Conservation (phyloP, 2,113 vertebrate genomes). For the Entomyzon cyanotis region DNA sequence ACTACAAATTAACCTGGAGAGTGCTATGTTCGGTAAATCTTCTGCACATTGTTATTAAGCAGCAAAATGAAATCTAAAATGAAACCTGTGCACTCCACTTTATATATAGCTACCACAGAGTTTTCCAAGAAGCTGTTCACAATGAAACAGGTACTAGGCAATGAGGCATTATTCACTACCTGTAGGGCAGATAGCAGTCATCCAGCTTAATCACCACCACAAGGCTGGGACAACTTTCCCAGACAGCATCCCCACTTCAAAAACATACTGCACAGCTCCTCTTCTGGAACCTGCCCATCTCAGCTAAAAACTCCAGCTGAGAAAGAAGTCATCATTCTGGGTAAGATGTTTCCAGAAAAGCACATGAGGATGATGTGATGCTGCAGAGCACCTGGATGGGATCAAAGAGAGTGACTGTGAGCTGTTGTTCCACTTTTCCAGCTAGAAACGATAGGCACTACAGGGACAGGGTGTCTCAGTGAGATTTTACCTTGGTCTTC, state of each 20-base stretch:
- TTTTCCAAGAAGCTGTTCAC: not conserved
- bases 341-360: not conserved
- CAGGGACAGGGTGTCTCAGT: fast-evolving
- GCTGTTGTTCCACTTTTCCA: not conserved
- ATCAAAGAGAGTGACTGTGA: not conserved
- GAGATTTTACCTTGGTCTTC: not conserved
- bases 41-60: not conserved
- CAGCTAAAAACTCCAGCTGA: not conserved
- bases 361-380: not conserved
- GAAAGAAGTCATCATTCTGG: not conserved
- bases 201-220: not conserved
- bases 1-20: not conserved
- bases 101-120: not conserved
- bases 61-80: slow-evolving; percentile 4
- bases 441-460: not conserved
- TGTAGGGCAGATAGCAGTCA: not conserved
- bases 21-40: not conserved
- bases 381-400: not conserved
- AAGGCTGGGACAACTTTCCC: not conserved
- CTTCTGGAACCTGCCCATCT: not conserved
- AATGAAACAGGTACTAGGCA: not conserved
- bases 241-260: not conserved
- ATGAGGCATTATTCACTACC: not conserved
- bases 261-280: not conserved
- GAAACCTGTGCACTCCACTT: not conserved